These are phyloP conservation scores for Sebastes aleutianus DNA, from an alignment of 2,797 vertebrate genomes.

Conservation along the genomic window DNA sequence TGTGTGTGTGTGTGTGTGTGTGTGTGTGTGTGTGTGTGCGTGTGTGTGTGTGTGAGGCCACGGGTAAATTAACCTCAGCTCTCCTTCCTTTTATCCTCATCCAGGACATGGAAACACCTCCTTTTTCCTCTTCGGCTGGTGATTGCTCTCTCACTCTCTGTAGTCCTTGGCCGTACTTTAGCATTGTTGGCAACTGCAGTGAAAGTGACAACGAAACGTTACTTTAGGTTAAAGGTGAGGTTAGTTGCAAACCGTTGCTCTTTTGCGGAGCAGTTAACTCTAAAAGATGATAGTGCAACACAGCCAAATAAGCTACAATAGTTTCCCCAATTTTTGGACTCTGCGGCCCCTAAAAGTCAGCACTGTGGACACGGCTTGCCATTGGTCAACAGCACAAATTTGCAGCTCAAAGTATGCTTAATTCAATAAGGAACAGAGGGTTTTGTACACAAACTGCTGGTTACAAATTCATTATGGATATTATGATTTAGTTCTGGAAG, in stretches of 20 bases:
- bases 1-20: neutral
- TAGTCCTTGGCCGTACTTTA: neutral
- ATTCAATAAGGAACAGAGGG: neutral
- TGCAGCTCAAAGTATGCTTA: neutral
- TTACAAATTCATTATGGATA: neutral
- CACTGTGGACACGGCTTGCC: neutral
- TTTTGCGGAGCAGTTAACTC: neutral
- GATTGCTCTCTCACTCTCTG: neutral
- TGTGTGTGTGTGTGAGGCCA: neutral
- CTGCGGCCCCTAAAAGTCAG: neutral
- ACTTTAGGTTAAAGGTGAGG: neutral
- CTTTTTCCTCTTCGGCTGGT: slow-evolving; percentile 29
- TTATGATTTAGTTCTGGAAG: neutral
- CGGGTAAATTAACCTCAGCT: neutral
- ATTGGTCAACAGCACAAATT: neutral
- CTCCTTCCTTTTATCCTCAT: slow-evolving; percentile 44
- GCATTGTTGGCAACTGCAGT: neutral
- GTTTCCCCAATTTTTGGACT: neutral
- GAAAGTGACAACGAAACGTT: neutral
- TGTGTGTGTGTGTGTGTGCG: neutral
- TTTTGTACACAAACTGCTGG: neutral
- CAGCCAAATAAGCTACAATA: neutral
- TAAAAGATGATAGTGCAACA: neutral
- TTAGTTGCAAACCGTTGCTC: neutral
- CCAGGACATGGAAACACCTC: slow-evolving; percentile 38